Percentiles rank a stretch among this genome's conserved stretches.
Evolutionary conservation across 2,113 vertebrate genomes (phyloP).

Genomic region (Progne subis): DNA sequence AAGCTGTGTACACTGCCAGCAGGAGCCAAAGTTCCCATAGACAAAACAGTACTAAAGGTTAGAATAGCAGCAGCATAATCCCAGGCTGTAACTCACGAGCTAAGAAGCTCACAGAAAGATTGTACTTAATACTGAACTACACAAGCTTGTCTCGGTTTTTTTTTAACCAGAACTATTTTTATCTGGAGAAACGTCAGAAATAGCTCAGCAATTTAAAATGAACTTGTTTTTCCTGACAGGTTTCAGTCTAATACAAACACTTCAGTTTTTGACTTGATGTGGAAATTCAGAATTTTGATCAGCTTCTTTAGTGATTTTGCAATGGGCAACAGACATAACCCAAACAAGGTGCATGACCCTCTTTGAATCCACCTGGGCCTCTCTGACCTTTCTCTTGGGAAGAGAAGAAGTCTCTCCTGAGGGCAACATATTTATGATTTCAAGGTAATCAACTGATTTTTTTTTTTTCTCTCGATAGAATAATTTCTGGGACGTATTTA

Average conservation of each 20-base stretch:
- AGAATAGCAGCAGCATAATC: not conserved
- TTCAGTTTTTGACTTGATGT: not conserved
- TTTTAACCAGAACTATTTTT: not conserved
- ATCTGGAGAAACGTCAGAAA: not conserved
- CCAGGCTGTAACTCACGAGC: not conserved
- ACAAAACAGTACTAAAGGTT: not conserved
- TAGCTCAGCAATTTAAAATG: not conserved
- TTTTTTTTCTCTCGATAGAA: not conserved
- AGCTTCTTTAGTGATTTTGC: not conserved
- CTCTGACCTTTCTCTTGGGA: not conserved
- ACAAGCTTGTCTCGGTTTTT: not conserved
- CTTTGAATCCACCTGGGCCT: not conserved
- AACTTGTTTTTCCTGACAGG: not conserved
- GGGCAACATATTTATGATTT: not conserved
- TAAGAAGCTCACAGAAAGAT: not conserved
- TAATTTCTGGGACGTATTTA: not conserved
- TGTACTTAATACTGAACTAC: not conserved
- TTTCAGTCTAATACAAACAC: not conserved
- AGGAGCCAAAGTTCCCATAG: not conserved
- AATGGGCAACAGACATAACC: not conserved
- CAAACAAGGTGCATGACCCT: not conserved
- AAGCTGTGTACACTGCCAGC: not conserved
- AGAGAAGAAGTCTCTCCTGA: not conserved
- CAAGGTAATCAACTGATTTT: not conserved
- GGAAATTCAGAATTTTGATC: not conserved